Conservation (phyloP, 2,797 vertebrate species). For the Argya squamiceps region DNA sequence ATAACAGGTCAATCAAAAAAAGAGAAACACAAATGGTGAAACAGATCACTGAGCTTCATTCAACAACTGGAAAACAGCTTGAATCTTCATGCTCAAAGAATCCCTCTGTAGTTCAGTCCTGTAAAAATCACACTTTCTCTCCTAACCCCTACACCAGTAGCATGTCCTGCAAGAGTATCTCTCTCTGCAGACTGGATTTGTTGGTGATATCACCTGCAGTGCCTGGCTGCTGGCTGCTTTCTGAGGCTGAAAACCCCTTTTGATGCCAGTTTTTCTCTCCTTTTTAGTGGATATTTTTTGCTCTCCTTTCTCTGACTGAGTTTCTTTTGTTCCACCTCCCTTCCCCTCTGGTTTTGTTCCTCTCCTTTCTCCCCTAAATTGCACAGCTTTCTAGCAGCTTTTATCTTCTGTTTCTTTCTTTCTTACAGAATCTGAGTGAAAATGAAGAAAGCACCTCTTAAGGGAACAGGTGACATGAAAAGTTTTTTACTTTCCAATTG, state of each 20-base stretch:
- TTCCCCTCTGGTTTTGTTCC: slow-evolving; percentile 8
- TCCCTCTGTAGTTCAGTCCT: not conserved
- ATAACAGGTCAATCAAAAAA: slow-evolving; percentile 1
- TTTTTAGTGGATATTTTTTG: not conserved
- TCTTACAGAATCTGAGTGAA: not conserved
- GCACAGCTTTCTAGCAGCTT: slow-evolving; percentile 14
- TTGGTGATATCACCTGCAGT: not conserved
- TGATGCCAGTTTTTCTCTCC: not conserved
- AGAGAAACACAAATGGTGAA: not conserved
- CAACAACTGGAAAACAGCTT: slow-evolving; percentile 1
- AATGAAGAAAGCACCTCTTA: slow-evolving; percentile 2
- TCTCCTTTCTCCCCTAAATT: slow-evolving; percentile 27
- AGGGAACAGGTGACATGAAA: not conserved
- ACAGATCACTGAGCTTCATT: not conserved
- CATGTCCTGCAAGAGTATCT: not conserved
- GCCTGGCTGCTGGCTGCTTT: not conserved
- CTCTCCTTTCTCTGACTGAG: not conserved
- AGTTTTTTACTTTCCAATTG: not conserved
- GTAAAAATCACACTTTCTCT: not conserved
- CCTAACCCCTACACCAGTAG: not conserved
- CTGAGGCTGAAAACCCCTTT: slow-evolving; percentile 5
- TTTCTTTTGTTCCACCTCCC: slow-evolving; percentile 8
- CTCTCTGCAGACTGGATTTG: not conserved
- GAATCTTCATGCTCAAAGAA: not conserved
- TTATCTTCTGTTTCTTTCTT: slow-evolving; percentile 11